Conservation (phyloP, 2,888 invertebrate genomes). For the Cotesia congregata region DNA sequence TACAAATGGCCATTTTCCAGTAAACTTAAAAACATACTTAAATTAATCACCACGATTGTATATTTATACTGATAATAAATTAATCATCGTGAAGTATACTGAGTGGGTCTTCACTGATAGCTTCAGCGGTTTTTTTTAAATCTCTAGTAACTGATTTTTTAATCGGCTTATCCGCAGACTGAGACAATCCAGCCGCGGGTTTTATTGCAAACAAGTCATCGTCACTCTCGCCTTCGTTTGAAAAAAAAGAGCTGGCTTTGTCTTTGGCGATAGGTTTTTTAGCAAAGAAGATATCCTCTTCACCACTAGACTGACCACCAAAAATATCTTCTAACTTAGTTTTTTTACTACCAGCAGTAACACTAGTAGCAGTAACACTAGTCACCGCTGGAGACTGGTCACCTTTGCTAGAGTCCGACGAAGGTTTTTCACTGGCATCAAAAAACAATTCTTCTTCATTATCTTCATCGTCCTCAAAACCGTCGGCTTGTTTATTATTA, state of each 20-base stretch:
- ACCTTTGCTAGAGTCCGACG: slow-evolving; percentile 49
- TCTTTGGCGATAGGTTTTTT: slow-evolving; percentile 48
- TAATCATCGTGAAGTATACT: slow-evolving; percentile 63
- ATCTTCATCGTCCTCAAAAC: slow-evolving; percentile 50
- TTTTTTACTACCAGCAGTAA: slow-evolving; percentile 44
- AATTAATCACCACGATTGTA: too few species aligned
- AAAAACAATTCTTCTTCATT: slow-evolving; percentile 50
- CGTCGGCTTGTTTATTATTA: slow-evolving; percentile 45
- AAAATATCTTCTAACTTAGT: slow-evolving; percentile 61
- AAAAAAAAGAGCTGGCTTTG: slow-evolving; percentile 52
- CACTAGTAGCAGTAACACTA: slow-evolving; percentile 29
- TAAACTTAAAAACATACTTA: too few species aligned
- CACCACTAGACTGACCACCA: slow-evolving; percentile 60
- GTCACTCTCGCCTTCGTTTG: slow-evolving; percentile 52
- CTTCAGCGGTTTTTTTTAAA: slow-evolving; percentile 64
- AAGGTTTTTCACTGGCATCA: slow-evolving; percentile 42
- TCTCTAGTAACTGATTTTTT: slow-evolving; percentile 63
- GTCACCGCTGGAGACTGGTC: slow-evolving; percentile 39
- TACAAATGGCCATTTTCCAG: too few species aligned
- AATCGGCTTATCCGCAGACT: slow-evolving; percentile 36
- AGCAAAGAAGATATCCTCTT: slow-evolving; percentile 61
- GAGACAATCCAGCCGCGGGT: background rate
- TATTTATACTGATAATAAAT: slow-evolving; percentile 4
- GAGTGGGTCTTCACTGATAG: slow-evolving; percentile 65
- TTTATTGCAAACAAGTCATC: slow-evolving; percentile 58